A percentile compares a stretch with the other conserved stretches of the same genome.
These are phyloP conservation scores for Sarcophaga peregrina DNA, from an alignment of 1,140 invertebrate species.

Conservation along the genomic window DNA sequence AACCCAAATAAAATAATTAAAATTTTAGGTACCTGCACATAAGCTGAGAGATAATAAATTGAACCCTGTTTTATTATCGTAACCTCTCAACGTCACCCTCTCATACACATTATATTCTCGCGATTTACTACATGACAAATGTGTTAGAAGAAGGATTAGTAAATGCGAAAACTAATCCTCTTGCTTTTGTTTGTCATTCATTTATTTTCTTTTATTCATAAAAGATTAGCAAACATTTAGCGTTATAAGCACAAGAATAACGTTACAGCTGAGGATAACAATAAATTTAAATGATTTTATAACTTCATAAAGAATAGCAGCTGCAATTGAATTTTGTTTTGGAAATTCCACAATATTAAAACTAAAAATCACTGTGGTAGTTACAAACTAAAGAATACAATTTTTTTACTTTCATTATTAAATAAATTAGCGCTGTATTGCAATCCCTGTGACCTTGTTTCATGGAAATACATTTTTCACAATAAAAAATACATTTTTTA, in stretches of 20 bases:
- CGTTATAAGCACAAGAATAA: background rate
- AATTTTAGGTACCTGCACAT: background rate
- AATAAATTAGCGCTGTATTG: too few relatives aligned
- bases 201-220: conserved; percentile 33
- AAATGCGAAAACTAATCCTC: background rate
- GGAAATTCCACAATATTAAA: conserved; percentile 12
- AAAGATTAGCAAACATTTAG: conserved; percentile 36
- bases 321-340: conserved; percentile 28
- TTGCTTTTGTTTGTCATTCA: background rate
- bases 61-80: too few relatives aligned
- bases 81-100: too few relatives aligned
- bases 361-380: too few relatives aligned
- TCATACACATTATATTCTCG: background rate
- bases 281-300: conserved; percentile 4
- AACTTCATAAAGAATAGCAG: background rate
- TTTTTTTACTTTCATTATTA: too few relatives aligned
- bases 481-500: too few relatives aligned
- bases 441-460: too few relatives aligned
- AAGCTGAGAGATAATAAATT: background rate
- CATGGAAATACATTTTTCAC: too few relatives aligned
- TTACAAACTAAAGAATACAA: too few relatives aligned
- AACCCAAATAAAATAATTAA: background rate
- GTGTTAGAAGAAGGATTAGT: conserved; percentile 28
- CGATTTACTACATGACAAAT: conserved; percentile 3
- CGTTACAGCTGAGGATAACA: background rate